Evolutionary conservation across 1,140 invertebrate species (phyloP), one percentile per base, ranked within the genome.

Genomic region (Calephelis virginiensis): DNA sequence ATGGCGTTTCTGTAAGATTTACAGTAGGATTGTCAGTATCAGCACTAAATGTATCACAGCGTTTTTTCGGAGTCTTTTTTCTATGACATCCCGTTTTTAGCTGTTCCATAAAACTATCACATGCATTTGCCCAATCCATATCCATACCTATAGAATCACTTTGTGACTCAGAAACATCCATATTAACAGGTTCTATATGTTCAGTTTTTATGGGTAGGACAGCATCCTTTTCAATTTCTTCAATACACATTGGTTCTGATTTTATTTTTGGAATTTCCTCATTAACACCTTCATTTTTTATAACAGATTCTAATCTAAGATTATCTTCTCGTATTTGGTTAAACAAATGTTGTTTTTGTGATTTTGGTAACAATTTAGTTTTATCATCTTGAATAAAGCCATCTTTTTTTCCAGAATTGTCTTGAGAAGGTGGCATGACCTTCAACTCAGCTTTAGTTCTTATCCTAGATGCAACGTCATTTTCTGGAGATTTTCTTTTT

Each of bases 381-480:
- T 74, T 83, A 56, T 82, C 80, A 67, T 67, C 69, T 67, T 82
- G 76, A 63, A 66, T 63, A 65, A 48, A 80, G 49, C 49, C 69
- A 14, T 87, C 79, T n/a, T 70, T 28, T 76, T 84, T 85, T 8
- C 73, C 37, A 40, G 72, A 67, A 53, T 59, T 77, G 56, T 89
- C 86, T 72, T 90, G 80, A 38, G 83, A 81, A n/a, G 86, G 82
- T 53, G 85, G 88, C 85, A 91, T 87, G 59, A 88, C 95, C 88
- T 96, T 97, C 14, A 96, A 85, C 89, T 97, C 96, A 4, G 95
- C 96, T 89, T 96, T 96, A 4, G 96, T 97, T 61, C 95, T 92
- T 72, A 96, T 96, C 75, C 96, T 93, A 10, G 95, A 94, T 9
- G 94, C 93, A 59, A 95, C 86, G 70, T 90, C 87, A 70, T 78